These are phyloP conservation scores for Phengaris alcon DNA, from an alignment of 2,888 invertebrate genomes.

Conservation along the genomic window DNA sequence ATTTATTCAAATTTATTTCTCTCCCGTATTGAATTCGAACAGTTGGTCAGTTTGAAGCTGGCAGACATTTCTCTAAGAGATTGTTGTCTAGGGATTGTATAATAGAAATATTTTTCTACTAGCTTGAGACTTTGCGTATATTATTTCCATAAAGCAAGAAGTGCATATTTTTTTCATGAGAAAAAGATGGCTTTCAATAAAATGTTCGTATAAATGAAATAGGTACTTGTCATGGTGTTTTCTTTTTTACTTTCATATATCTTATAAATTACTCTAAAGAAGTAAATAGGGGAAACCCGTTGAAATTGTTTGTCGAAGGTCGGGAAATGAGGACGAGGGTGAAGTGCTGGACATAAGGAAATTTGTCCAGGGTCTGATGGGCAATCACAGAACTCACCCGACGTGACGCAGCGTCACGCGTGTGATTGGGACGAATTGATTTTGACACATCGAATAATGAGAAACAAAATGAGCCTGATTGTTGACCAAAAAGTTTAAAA, in stretches of 20 bases:
- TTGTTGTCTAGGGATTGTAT: not conserved
- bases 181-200: not conserved
- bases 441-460: not conserved
- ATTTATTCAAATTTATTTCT: slow-evolving; percentile 24
- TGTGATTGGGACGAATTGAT: not conserved
- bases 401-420: not conserved
- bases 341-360: not conserved
- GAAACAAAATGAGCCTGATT: not conserved
- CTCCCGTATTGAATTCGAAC: slow-evolving; percentile 13
- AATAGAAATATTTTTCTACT: slow-evolving; percentile 1
- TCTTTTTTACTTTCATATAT: too few relatives aligned
- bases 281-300: not conserved
- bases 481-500: too few relatives aligned
- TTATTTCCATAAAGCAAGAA: not conserved
- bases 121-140: not conserved
- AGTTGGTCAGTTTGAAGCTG: slow-evolving; percentile 12
- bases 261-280: too few relatives aligned
- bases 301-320: not conserved
- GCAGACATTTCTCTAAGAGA: slow-evolving; percentile 6
- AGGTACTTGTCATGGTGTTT: too few relatives aligned
- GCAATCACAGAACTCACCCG: not conserved
- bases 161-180: not conserved
- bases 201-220: not conserved
- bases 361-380: not conserved
- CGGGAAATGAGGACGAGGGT: not conserved